Evolutionary conservation across 2,797 vertebrate genomes (phyloP), one percentile per base, ranked within the genome.

Genomic region (Etheostoma nigrum): DNA sequence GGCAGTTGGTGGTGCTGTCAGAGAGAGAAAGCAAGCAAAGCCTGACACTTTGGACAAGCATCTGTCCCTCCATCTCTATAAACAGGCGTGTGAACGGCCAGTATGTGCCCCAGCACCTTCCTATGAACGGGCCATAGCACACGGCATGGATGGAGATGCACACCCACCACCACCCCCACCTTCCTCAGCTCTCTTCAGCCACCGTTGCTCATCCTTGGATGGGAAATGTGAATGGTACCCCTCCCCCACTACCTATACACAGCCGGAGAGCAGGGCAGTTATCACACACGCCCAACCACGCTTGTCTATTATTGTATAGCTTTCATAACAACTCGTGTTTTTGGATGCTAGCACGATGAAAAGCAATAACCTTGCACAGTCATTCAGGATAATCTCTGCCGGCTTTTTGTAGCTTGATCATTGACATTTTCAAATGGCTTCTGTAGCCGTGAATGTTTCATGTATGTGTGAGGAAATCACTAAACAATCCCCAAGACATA

Each of bases 1-100:
- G 92, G 88, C 91, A 91, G 92, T 93, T 93, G 92, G 89, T 93
- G 86, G 82, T 88, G 88, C 89, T 86, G 88, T 89, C 90, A 92
- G 90, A 90, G 86, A 89, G 92, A 78, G 86, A 84, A 69, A 82
- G 84, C 84, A 74, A 85, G 83, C 82, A 72, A 86, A 81, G 81
- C 85, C 82, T 87, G 89, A 91, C 92, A 91, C 89, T 71, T 80
- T 88, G 86, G 89, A 93, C 81, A 81, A 91, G 91, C 92, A 91
- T 94, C 93, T 94, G 91, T 89, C 89, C 82, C 80, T 86, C 79
- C 73, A 18, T 84, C 87, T 86, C 78, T 73, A 72, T 42, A 79
- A 87, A 80, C 73, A 12, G 72, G 33, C 77, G 33, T 76, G 72
- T 72, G 67, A 75, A 82, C 54, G 63, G 62, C 69, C 76, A 23